Conservation (phyloP, 2,888 invertebrate genomes). For the Mesorhabditis sp. region DNA sequence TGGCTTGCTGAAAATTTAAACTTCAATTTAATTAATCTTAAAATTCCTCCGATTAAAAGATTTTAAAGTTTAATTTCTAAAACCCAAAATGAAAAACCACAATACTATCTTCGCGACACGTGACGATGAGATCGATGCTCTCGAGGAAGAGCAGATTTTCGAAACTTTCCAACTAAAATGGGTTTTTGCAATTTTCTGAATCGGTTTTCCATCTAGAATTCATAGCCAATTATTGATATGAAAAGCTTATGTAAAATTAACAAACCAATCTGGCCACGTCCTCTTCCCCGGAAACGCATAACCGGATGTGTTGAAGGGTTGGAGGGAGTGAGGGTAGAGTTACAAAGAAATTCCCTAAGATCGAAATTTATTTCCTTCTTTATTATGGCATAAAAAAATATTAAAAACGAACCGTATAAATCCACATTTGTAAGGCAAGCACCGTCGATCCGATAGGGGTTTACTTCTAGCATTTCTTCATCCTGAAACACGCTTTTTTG, state of each 20-base stretch:
- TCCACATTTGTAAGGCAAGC: constrained; percentile 46
- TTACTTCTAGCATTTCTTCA: not conserved
- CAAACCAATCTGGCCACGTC: constrained; percentile 33
- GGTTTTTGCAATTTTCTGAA: no score
- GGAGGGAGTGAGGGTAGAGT: constrained; percentile 46
- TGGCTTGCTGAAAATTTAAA: constrained; percentile 35
- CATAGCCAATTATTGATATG: not conserved
- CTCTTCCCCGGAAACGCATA: constrained; percentile 53
- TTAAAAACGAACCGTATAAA: constrained; percentile 35
- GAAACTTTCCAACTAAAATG: constrained; percentile 20
- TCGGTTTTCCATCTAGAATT: no score
- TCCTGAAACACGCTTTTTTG: not conserved
- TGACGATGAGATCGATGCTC: constrained; percentile 45
- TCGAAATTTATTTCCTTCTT: not conserved
- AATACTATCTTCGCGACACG: constrained; percentile 44
- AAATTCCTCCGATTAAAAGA: no score
- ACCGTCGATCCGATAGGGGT: constrained; percentile 25
- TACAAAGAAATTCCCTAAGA: constrained; percentile 49
- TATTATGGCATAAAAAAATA: not conserved
- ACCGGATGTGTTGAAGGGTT: constrained; percentile 43
- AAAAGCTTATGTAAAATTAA: not conserved
- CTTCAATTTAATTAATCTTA: no score
- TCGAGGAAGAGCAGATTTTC: constrained; percentile 29
- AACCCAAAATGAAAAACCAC: constrained; percentile 13
- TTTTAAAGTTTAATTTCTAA: no score